Conservation (phyloP, 2,113 vertebrate species). For the Lampris megalopsis region DNA sequence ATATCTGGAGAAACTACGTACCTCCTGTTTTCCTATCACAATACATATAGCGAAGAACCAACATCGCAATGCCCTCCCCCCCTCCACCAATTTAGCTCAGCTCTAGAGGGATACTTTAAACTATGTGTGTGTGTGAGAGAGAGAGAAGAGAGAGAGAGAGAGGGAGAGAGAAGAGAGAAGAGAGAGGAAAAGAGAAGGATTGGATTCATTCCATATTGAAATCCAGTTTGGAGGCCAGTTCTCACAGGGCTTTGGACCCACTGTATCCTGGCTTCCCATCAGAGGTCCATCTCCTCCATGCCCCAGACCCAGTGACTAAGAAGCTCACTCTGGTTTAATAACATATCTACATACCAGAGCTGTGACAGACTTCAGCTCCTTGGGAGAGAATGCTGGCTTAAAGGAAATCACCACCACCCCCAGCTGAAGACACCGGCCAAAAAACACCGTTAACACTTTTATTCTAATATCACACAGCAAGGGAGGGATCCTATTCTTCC, state of each 20-base stretch:
- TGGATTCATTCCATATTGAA: constrained; percentile 44
- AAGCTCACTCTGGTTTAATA: constrained; percentile 55
- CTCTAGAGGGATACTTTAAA: neutral
- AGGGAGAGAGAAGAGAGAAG: neutral
- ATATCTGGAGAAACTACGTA: too few species aligned
- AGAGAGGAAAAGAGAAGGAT: neutral
- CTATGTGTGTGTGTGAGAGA: neutral
- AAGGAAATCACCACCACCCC: constrained; percentile 50
- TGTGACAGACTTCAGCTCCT: constrained; percentile 58
- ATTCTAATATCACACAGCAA: constrained; percentile 33
- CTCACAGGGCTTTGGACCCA: constrained; percentile 67
- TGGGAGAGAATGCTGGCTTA: constrained; percentile 62
- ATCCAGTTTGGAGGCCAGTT: constrained; percentile 41
- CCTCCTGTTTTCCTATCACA: too few species aligned
- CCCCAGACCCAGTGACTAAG: constrained; percentile 69
- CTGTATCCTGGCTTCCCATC: constrained; percentile 55
- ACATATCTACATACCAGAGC: constrained; percentile 71
- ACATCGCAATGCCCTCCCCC: too few species aligned
- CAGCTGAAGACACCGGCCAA: constrained; percentile 36
- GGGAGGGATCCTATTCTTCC: neutral
- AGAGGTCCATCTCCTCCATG: constrained; percentile 58
- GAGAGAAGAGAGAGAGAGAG: neutral
- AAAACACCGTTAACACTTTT: constrained; percentile 32
- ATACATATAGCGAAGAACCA: too few species aligned
- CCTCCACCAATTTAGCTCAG: too few species aligned